Base-by-base conservation (phyloP, 2,888 invertebrate genomes). In the Pherbina coryleti region DNA sequence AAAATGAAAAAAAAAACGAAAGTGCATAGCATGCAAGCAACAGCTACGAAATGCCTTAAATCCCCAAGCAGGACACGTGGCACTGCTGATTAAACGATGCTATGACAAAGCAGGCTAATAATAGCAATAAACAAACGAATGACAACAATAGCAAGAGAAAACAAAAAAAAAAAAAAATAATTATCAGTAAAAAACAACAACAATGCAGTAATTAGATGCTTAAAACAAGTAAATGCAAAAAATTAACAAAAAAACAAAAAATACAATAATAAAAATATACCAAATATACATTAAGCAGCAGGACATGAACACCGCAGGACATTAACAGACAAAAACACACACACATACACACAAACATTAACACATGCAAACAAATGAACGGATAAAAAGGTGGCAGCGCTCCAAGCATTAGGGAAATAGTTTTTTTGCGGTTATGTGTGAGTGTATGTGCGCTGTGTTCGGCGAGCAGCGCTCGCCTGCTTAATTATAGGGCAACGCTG, bases 301-400 rank as follows among this genome's bases (percentile, higher is more conserved):
- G 67, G 76, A 79, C 74, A 77, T 77, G 70, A 37, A 74, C 44
- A 44, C 44, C 34, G 76, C 75, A 55, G 66, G 28, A 53, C 62
- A 72, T 73, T 60, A 31, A 75, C 75, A 75, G 19, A 57, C 51
- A 62, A 64, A 53, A 0, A 44, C 3, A 51, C 69, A 70, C 62
- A 60, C 49, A 60, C 70, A 75, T 44, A 57, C 14, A 34, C 69
- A 25, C 69, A 25, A 2, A 34, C 37, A 51, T 4, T 14, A 8
- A 57, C 25, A 76, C 22, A 17, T 53, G 22, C 22, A 72, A 3
- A 44, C 7, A 14, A 44, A 44, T 44, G 44, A 44, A 44, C 44
- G 2, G 44, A 44, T 44, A 44, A 44, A 44, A 44, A 44, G 44
- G 44, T 44, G 44, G 44, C 44, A 44, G 44, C 14, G 44, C 11